Base-by-base conservation (phyloP, 2,888 invertebrate genomes). In the Rhingia rostrata region DNA sequence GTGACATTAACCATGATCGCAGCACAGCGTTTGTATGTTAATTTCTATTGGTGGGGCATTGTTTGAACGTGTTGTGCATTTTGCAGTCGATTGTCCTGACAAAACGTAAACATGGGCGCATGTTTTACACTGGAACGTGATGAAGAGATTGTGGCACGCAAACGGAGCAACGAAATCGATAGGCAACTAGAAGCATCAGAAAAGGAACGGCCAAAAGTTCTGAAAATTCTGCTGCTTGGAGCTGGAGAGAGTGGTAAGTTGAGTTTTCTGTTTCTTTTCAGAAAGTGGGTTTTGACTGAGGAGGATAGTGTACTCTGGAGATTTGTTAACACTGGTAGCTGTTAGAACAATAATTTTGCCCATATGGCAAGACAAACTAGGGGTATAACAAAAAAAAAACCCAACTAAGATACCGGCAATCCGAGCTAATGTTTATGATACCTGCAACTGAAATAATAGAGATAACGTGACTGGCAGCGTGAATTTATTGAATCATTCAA, bases 81-180 rank as follows among this genome's bases (percentile, higher is more conserved):
- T 83, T 78, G 58, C 60, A 86, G 83, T 79, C 79, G 77, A 83
- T 82, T 82, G 78, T 86, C 70, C 37, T 61, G 51, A 78, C 82
- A 60, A 70, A 66, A 85, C 47, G 45, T 75, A 84, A 69, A 82
- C 72, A 94, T 94, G 94, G 94, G 94, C 89, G 93, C 93, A 90
- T 94, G 94, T 90, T 90, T 94, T 89, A 93, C 94, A 87, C 88
- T 94, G 88, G 94, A 94, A 91, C 92, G 93, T 87, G 94, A 94
- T 89, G 93, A 93, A 88, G 93, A 93, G 87, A 91, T 92, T 58
- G 92, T 93, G 89, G 94, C 94, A 78, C 92, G 93, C 74, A 92
- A 93, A 86, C 90, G 93, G 49, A 94, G 94, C 88, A 93, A 93
- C 86, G 93, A 93, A 88, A 94, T 94, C 75, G 94, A 94, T 88